Evolutionary conservation across 1,140 invertebrate genomes (phyloP), one percentile per base, ranked within the genome.

Genomic region (Pseudomyrmex dendroicus): DNA sequence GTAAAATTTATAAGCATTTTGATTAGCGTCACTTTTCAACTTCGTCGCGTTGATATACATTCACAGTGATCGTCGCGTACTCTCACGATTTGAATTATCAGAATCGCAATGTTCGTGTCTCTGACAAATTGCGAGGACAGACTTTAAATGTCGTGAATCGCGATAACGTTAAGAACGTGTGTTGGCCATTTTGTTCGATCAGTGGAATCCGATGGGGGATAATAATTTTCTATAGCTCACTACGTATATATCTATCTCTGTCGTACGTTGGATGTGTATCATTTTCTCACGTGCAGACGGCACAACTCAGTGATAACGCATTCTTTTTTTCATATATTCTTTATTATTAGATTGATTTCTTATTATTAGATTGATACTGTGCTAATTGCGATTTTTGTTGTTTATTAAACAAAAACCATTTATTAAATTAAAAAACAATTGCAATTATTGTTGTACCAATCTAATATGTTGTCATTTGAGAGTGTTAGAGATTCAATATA

Each of bases 11-110:
- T 20, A 64, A 52, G 15, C 17, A 54, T 52, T 20, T 66, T 66
- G 8, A n/a, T 15, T 61, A 15, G 25, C 44, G 22, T 20, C 13
- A 12, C n/a, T 64, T 35, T 9, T 76, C n/a, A 54, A 66, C 44
- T 20, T 48, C 7, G 44, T 68, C 52, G 5, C 35, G 57, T 57
- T 52, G 50, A 35, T 13, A 52, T 52, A 66, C 25, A 57, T 25
- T 25, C 15, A 15, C 25, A 25, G 50, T 9, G 48, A 76, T 62
- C 50, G 10, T 1, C 10, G 44, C 52, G 52, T 66, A 66, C 48
- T 77, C 82, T 84, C 72, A 76, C 72, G 73, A 20, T n/a, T n/a
- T 62, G 61, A 86, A 90, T 91, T 89, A 86, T 72, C 68, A 61
- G 5, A 83, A 80, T 83, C 68, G 61, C 80, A 61, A 15, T n/a